Evolutionary conservation across 64 coral and sea anemone species (phyloP).

Genomic region (Montipora efflorescens): DNA sequence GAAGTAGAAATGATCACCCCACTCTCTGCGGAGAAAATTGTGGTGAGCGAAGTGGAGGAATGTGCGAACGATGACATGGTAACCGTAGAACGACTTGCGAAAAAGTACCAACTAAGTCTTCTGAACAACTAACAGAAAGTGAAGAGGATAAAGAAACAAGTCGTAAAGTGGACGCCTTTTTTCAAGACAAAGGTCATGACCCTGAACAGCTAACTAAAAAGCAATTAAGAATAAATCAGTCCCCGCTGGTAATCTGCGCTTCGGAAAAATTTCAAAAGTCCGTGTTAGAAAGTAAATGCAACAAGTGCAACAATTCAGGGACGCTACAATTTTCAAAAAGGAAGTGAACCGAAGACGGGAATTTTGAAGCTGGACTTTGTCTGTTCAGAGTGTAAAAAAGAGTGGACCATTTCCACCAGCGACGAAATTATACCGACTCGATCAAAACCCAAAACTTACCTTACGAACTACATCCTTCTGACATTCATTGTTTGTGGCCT

Average conservation of each 20-base stretch:
- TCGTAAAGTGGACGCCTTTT: neutral
- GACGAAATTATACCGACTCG: neutral
- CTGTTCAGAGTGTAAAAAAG: neutral
- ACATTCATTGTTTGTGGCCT: constrained; percentile 15
- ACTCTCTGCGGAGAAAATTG: too few relatives aligned
- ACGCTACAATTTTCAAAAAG: neutral
- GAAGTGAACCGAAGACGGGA: neutral
- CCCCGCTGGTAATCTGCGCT: constrained; percentile 1
- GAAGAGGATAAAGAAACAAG: too few relatives aligned
- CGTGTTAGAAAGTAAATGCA: neutral
- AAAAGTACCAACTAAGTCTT: too few relatives aligned
- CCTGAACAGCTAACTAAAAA: constrained; percentile 25
- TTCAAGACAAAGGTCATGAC: neutral
- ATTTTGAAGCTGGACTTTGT: neutral
- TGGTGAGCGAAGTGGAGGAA: too few relatives aligned
- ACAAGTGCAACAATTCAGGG: neutral
- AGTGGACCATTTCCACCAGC: neutral
- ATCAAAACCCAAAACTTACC: neutral
- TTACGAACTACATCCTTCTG: neutral
- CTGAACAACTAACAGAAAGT: too few relatives aligned
- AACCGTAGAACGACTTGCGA: too few relatives aligned
- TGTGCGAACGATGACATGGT: too few relatives aligned
- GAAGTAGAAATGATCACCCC: too few relatives aligned
- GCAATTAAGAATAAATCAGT: neutral
- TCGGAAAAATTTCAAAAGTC: constrained; percentile 25